Conservation (phyloP, 2,888 invertebrate genomes). For the Phasia obesa region DNA sequence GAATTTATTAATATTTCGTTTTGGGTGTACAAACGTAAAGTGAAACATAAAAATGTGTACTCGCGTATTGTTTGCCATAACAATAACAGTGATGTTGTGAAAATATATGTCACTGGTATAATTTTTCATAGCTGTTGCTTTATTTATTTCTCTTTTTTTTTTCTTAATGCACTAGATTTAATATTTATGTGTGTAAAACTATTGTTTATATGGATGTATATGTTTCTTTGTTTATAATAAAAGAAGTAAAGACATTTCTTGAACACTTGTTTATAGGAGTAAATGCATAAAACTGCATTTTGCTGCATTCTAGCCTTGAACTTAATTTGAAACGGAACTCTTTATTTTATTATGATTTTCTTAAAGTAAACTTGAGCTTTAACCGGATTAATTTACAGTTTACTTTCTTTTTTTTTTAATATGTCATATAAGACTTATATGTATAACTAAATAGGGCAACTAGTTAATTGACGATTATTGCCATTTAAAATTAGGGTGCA, state of each 20-base stretch:
- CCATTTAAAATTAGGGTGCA: background rate
- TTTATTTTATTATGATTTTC: background rate
- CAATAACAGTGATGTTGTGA: conserved; percentile 33
- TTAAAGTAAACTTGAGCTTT: conserved; percentile 1
- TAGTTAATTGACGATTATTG: conserved; percentile 37
- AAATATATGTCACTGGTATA: conserved; percentile 64
- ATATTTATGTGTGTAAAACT: background rate
- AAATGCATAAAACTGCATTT: background rate
- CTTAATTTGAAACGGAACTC: conserved; percentile 68
- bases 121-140: conserved; percentile 35
- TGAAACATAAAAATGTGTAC: background rate
- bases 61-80: conserved; percentile 18
- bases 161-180: conserved; percentile 18
- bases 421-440: conserved; percentile 41
- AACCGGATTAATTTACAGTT: conserved; percentile 67
- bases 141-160: conserved; percentile 23
- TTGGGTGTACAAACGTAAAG: background rate
- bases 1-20: background rate
- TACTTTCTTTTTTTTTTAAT: conserved; percentile 63
- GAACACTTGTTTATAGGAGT: background rate
- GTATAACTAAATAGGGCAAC: conserved; percentile 65
- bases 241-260: conserved; percentile 8
- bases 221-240: background rate
- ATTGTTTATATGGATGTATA: background rate
- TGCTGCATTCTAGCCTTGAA: conserved; percentile 67